phyloP scores from a whole-genome alignment of 2,888 invertebrate species.

The Ectemnius lituratus region DNA sequence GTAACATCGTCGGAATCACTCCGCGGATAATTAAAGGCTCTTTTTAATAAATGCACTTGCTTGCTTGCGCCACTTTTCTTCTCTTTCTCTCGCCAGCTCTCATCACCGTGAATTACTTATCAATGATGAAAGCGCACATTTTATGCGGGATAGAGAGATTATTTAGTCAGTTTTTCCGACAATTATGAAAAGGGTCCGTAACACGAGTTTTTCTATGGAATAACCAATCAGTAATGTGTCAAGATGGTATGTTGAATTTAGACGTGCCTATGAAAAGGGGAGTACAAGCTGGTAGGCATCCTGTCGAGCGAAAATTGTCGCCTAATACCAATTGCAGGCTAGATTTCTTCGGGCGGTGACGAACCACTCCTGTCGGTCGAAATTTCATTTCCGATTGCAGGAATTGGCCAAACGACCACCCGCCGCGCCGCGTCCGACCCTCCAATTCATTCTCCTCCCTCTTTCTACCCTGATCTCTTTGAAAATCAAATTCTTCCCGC shows the following conservation, averaged over 20 bases:
- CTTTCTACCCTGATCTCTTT: conserved; percentile 26
- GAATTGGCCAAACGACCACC: conserved; percentile 58
- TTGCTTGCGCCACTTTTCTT: neutral
- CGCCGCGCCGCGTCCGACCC: conserved; percentile 49
- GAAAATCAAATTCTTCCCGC: conserved; percentile 46
- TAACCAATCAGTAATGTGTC: too few species aligned
- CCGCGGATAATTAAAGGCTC: conserved; percentile 4
- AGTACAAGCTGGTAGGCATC: conserved; percentile 3
- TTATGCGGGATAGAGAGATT: too few species aligned
- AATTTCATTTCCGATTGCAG: conserved; percentile 73
- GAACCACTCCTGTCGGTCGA: conserved; percentile 70
- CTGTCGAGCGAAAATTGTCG: conserved; percentile 53
- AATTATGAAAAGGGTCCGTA: too few species aligned
- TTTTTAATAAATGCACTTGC: conserved; percentile 4
- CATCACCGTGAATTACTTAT: too few species aligned
- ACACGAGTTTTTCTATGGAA: too few species aligned
- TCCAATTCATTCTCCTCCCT: conserved; percentile 27
- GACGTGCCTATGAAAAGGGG: too few species aligned
- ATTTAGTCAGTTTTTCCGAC: too few species aligned
- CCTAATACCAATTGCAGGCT: conserved; percentile 70
- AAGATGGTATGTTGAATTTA: too few species aligned
- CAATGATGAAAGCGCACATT: too few species aligned
- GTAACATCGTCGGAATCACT: conserved; percentile 3
- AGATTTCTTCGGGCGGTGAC: conserved; percentile 71
- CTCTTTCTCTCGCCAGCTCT: conserved; percentile 6